A percentile compares a stretch with the other conserved stretches of the same genome.
phyloP scores from a whole-genome alignment of 2,888 invertebrate species.

The Mechanitis mazaeus region DNA sequence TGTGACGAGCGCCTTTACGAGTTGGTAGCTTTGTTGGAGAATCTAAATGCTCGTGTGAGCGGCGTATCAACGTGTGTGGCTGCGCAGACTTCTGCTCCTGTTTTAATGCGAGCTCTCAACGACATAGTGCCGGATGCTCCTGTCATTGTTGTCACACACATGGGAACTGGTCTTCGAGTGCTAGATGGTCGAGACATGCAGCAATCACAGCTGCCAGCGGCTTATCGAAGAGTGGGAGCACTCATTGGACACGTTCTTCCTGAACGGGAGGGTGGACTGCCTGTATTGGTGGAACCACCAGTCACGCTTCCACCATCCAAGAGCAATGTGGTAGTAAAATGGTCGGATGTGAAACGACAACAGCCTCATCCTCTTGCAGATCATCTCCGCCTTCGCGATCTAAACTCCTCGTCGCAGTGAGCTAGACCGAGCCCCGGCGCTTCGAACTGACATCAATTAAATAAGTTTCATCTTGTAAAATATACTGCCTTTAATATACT shows the following conservation, averaged over 20 bases:
- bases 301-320: slow-evolving; percentile 57
- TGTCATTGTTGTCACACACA: slow-evolving; percentile 52
- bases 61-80: slow-evolving; percentile 79
- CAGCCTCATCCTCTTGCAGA: slow-evolving; percentile 54
- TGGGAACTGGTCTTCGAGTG: slow-evolving; percentile 39
- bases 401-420: slow-evolving; percentile 61
- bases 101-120: slow-evolving; percentile 56
- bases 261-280: slow-evolving; percentile 56
- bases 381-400: slow-evolving; percentile 56
- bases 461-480: slow-evolving; percentile 51
- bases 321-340: slow-evolving; percentile 61
- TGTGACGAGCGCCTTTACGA: slow-evolving; percentile 85
- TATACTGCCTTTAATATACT: slow-evolving; percentile 47
- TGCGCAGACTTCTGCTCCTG: slow-evolving; percentile 49
- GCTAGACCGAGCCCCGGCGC: slow-evolving; percentile 24
- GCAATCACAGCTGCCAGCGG: slow-evolving; percentile 39
- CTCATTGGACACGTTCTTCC: slow-evolving; percentile 59
- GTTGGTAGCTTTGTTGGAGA: slow-evolving; percentile 81
- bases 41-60: slow-evolving; percentile 83
- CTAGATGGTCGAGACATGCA: slow-evolving; percentile 36
- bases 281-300: slow-evolving; percentile 64
- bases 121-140: slow-evolving; percentile 54
- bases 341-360: slow-evolving; percentile 57
- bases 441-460: slow-evolving; percentile 40
- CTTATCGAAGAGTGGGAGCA: slow-evolving; percentile 59